These are phyloP conservation scores for Eudasyphora cyanicolor DNA, from an alignment of 2,888 invertebrate genomes.

Conservation along the genomic window DNA sequence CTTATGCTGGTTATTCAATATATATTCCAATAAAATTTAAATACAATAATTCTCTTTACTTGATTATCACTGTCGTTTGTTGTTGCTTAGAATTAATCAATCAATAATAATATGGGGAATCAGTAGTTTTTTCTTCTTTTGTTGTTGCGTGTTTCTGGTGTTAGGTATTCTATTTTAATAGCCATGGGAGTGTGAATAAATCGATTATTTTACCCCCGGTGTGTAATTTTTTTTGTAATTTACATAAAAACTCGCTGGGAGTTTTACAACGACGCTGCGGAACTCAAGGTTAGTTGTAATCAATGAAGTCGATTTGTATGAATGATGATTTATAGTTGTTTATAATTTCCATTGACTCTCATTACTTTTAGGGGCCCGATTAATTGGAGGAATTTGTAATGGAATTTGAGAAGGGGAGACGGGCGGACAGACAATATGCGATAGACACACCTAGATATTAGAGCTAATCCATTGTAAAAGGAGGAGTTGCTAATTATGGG, in stretches of 20 bases:
- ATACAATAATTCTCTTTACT: not conserved
- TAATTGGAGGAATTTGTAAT: slow-evolving; percentile 13
- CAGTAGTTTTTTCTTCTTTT: not conserved
- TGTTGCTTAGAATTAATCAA: not conserved
- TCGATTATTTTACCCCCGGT: not conserved
- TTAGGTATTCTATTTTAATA: not conserved
- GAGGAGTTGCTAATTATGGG: not conserved
- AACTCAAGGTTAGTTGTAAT: slow-evolving; percentile 40
- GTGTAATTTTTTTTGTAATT: slow-evolving; percentile 3
- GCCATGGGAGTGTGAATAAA: slow-evolving; percentile 14
- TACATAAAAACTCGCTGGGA: not conserved
- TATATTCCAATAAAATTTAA: not conserved
- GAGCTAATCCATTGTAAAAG: not conserved
- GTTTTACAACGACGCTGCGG: slow-evolving; percentile 34
- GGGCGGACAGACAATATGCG: no score
- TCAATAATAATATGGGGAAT: not conserved
- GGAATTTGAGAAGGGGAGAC: slow-evolving; percentile 4
- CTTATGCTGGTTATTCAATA: not conserved
- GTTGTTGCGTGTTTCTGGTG: not conserved
- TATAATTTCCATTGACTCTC: no score
- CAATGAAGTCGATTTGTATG: not conserved
- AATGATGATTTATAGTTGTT: slow-evolving; percentile 25
- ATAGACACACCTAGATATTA: not conserved
- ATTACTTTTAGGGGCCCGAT: not conserved
- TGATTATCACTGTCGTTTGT: not conserved